Percentiles rank a stretch among this genome's conserved stretches.
phyloP scores from a whole-genome alignment of 2,113 vertebrate species.

The Pygoscelis adeliae region DNA sequence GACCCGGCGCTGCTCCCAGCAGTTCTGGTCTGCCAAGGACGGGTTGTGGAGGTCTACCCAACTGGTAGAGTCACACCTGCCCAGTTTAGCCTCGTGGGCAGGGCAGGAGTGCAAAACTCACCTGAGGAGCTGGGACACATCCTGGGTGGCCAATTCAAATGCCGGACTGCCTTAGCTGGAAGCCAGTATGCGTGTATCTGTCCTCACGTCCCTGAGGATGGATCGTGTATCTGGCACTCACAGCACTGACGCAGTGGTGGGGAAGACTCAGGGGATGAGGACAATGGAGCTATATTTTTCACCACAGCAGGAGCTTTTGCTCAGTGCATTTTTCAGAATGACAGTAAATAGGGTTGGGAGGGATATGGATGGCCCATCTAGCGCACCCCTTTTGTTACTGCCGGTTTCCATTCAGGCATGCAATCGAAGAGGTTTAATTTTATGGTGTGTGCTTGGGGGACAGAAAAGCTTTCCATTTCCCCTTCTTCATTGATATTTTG shows the following conservation, averaged over 20 bases:
- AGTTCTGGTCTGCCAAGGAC: not conserved
- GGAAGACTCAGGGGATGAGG: not conserved
- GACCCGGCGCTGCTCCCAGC: rapidly evolving
- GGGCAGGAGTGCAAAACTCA: not conserved
- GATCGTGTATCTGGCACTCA: rapidly evolving
- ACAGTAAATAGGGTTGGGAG: not conserved
- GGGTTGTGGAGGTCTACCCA: not conserved
- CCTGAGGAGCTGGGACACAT: not conserved
- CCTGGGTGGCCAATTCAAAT: not conserved
- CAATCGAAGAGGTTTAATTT: not conserved
- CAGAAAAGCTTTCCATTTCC: not conserved
- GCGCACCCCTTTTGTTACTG: not conserved
- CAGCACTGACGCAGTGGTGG: not conserved
- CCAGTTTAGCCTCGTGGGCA: not conserved
- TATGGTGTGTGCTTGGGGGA: not conserved
- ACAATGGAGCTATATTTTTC: not conserved
- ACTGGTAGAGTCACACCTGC: not conserved
- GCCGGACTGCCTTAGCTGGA: not conserved
- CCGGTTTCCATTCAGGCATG: rapidly evolving
- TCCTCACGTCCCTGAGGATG: rapidly evolving
- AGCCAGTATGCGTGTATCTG: rapidly evolving
- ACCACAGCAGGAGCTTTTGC: not conserved
- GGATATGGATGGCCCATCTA: not conserved
- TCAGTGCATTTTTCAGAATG: not conserved
- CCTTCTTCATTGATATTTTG: not conserved